phyloP scores from a whole-genome alignment of 2,888 invertebrate genomes.

The Chymomyza caudatula region DNA sequence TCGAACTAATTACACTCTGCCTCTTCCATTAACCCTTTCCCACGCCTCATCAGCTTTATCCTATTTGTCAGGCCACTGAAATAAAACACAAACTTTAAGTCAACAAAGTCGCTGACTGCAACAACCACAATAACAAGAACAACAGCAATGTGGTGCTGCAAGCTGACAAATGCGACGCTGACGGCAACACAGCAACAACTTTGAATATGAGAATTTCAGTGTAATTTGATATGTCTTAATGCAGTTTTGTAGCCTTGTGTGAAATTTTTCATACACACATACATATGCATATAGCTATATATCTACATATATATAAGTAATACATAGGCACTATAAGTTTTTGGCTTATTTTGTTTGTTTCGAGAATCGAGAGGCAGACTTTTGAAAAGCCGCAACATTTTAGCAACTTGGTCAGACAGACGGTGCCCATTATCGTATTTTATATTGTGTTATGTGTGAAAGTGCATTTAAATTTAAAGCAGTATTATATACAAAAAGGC shows the following conservation, averaged over 20 bases:
- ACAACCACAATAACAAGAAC: conserved; percentile 7
- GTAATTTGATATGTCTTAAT: conserved; percentile 56
- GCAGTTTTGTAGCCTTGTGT: conserved; percentile 61
- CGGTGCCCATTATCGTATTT: not conserved
- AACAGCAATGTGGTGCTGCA: conserved; percentile 9
- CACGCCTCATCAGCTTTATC: not conserved
- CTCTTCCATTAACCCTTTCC: not conserved
- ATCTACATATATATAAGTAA: not conserved
- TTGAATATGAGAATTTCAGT: conserved; percentile 64
- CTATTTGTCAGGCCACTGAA: not conserved
- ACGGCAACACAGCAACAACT: conserved; percentile 27
- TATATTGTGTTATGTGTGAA: conserved; percentile 22
- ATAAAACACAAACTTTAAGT: not conserved
- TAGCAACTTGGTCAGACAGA: conserved; percentile 10
- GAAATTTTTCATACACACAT: conserved; percentile 39
- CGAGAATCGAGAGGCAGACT: conserved; percentile 26
- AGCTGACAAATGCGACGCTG: not conserved
- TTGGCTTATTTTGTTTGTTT: conserved; percentile 26
- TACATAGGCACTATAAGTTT: conserved; percentile 25
- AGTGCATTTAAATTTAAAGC: conserved; percentile 43
- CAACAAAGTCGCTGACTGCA: not conserved
- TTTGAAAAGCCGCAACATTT: conserved; percentile 48
- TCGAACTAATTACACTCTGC: too few species aligned
- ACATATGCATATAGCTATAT: not conserved
- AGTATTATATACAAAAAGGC: conserved; percentile 43